Evolutionary conservation across 2,797 vertebrate species (phyloP), one percentile per base, ranked within the genome.

Genomic region (Acomys russatus): DNA sequence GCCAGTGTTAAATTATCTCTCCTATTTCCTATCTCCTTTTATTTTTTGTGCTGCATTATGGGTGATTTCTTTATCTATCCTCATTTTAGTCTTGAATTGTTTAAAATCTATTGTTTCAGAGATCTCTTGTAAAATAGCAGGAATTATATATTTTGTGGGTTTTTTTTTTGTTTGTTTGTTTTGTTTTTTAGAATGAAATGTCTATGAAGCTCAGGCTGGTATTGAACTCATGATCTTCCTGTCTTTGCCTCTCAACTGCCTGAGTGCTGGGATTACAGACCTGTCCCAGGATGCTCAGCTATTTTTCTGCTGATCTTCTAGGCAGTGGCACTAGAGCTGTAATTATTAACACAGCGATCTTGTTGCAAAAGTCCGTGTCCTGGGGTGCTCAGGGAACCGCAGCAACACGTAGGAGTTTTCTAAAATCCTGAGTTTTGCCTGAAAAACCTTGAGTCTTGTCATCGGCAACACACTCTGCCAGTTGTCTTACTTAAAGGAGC

Each of bases 401-500:
- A 71, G 74, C 49, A 10, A 17, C 35, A 94, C 93, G 94, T 94
- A 66, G 1, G 83, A 49, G 14, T 94, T 91, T 94, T 93, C 77
- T 79, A 95, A 95, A 91, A 96, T 96, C 92, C 51, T 17, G n/a
- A 63, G 63, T 94, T 95, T 94, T 96, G 64, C 77, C 91, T 86
- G 71, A 92, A 97, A 44, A 97, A 94, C 71, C 83, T 54, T 87
- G 49, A 95, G 74, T 95, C 93, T 94, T 96, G 78, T 94, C 70
- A 73, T 70, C 51, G 74, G 78, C 74, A 84, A 88, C 76, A 92
- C 79, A 89, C 89, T 94, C 79, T 91, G 44, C 78, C 28, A 15
- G 23, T 92, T 92, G 78, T 92, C 93, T 94, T 51, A 49, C 90
- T 94, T 92, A 79, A 92, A 92, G 78, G 76, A 94, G 66, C 33